Conservation (phyloP, 1,140 invertebrate genomes). For the Platyscapa corneri region DNA sequence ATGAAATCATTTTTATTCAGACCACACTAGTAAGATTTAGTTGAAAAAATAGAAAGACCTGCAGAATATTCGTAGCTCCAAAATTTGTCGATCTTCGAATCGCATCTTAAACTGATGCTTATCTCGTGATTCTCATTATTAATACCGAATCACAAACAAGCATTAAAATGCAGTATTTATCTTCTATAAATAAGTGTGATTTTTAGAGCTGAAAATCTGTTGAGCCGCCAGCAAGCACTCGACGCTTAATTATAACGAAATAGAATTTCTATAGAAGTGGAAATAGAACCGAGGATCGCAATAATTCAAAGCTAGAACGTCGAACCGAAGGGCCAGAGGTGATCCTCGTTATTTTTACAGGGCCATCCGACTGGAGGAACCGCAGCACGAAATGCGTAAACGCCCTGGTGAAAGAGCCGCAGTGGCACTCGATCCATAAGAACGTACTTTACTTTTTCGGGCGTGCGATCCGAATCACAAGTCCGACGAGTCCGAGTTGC, state of each 20-base stretch:
- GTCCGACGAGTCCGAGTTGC: neutral
- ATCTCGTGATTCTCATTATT: neutral
- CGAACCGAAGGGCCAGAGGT: neutral
- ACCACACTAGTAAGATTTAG: too few species aligned
- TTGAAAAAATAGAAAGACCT: neutral
- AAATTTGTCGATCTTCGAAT: neutral
- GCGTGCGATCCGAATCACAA: neutral
- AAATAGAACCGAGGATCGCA: neutral
- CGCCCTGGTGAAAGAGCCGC: too few species aligned
- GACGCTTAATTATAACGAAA: neutral
- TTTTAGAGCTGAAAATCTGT: neutral
- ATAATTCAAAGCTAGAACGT: neutral
- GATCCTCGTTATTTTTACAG: neutral
- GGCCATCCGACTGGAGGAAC: neutral
- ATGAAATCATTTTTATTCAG: too few species aligned
- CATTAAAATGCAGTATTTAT: neutral
- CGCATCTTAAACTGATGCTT: neutral
- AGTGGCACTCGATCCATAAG: neutral
- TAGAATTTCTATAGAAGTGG: neutral
- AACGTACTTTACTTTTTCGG: slow-evolving; percentile 11
- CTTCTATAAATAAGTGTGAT: slow-evolving; percentile 10
- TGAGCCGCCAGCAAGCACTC: neutral
- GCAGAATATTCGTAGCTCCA: neutral
- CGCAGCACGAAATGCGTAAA: neutral
- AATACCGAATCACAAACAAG: neutral